phyloP scores from a whole-genome alignment of 2,888 invertebrate species.

The Leptodirus hochenwartii region DNA sequence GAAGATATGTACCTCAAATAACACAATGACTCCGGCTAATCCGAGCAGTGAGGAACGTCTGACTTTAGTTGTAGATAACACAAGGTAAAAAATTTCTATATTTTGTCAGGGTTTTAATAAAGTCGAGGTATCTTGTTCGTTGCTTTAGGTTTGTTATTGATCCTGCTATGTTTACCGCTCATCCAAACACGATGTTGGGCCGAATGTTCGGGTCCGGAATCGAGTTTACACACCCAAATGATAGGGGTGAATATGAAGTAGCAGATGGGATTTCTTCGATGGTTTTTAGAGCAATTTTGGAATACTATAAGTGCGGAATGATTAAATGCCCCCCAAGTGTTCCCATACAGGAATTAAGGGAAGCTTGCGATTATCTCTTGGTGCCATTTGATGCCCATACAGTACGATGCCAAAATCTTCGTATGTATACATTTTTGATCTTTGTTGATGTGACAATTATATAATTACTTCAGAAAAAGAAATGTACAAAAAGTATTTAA shows the following conservation, averaged over 20 bases:
- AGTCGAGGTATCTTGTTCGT: not conserved
- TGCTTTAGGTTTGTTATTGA: slow-evolving; percentile 63
- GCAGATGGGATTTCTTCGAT: slow-evolving; percentile 93
- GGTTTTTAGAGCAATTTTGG: slow-evolving; percentile 87
- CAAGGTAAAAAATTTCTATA: slow-evolving; percentile 21
- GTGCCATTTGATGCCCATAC: slow-evolving; percentile 95
- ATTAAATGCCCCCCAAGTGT: slow-evolving; percentile 93
- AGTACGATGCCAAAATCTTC: slow-evolving; percentile 87
- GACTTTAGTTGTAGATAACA: slow-evolving; percentile 91
- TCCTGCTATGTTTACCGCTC: slow-evolving; percentile 78
- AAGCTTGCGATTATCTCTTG: slow-evolving; percentile 96
- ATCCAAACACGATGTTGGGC: slow-evolving; percentile 98
- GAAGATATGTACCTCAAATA: too few species aligned
- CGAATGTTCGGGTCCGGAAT: slow-evolving; percentile 90
- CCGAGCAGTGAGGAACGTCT: slow-evolving; percentile 59
- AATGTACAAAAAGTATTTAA: too few species aligned
- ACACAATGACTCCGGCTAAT: too few species aligned
- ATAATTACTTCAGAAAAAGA: too few species aligned
- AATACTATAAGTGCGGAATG: slow-evolving; percentile 80
- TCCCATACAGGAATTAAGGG: slow-evolving; percentile 87
- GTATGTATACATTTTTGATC: slow-evolving; percentile 46
- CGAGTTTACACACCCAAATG: slow-evolving; percentile 87
- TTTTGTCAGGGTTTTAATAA: slow-evolving; percentile 1
- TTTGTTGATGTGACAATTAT: too few species aligned
- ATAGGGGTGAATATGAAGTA: slow-evolving; percentile 86